Evolutionary conservation across 2,888 invertebrate genomes (phyloP), one percentile per base, ranked within the genome.

Genomic region (Scaptomyza flava): DNA sequence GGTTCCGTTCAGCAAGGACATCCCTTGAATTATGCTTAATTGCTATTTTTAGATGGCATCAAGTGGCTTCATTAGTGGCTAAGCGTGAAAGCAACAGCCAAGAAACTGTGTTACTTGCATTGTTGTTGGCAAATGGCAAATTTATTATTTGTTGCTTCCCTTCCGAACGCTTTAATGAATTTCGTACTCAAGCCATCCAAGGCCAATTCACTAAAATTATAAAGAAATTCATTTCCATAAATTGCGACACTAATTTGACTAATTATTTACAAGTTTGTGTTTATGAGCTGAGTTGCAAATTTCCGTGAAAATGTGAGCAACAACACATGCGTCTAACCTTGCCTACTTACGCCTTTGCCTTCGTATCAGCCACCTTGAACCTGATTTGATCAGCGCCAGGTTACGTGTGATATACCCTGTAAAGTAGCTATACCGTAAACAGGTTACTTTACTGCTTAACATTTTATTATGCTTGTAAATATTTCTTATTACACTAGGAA

Each of bases 201-300:
- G 77, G 67, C 67, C 72, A 72, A 59, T 42, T 27, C 45, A 56
- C 61, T 68, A 57, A 53, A 69, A 72, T 74, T 67, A 74, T 63
- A 65, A 60, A 63, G 36, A 79, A 80, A 87, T 83, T 86, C 72
- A 87, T 87, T 83, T 41, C 72, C 61, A 76, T 73, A 75, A 83
- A 86, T 78, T 83, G 78, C 84, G 71, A 72, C 78, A 67, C 70
- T 78, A 86, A 83, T 87, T 87, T 83, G 50, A 56, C 66, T 85
- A 87, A 82, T 87, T 79, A 82, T 82, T 85, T 85, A 74, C 67
- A 63, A 52, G 72, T 79, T 69, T 82, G 72, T 79, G 69, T 82
- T 82, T 85, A 79, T 69, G 71, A 70, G 70, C 68, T 65, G 17
- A 41, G 54, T 60, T 64, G 69, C 85, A 87, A 84, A 87, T 82